Evolutionary conservation across 2,888 invertebrate species (phyloP).

Genomic region (Diloba caeruleocephala): DNA sequence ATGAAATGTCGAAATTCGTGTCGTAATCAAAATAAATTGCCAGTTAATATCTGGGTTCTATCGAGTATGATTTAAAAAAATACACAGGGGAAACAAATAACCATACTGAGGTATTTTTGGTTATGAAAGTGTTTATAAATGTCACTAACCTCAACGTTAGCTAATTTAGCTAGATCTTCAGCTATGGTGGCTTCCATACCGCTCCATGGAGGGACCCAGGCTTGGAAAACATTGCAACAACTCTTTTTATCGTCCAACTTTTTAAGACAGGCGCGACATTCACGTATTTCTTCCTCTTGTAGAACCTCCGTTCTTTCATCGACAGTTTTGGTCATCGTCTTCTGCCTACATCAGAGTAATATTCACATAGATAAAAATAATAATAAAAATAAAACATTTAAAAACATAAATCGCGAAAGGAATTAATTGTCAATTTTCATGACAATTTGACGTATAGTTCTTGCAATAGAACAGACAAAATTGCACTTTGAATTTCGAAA

Average conservation of each 20-base stretch:
- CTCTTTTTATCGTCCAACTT: constrained; percentile 54
- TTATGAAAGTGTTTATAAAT: not conserved
- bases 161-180: constrained; percentile 71
- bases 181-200: constrained; percentile 74
- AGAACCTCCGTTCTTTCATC: constrained; percentile 1
- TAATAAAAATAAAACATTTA: constrained; percentile 34
- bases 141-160: constrained; percentile 72
- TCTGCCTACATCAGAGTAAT: constrained; percentile 34
- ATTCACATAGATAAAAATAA: constrained; percentile 9
- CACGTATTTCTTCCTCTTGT: constrained; percentile 32
- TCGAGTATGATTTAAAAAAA: not conserved
- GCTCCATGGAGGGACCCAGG: constrained; percentile 71
- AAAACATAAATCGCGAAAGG: constrained; percentile 19
- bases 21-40: too few species aligned
- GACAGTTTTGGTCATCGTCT: constrained; percentile 41
- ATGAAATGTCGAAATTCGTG: too few species aligned
- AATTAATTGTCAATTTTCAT: constrained; percentile 45
- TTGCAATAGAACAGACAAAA: constrained; percentile 50
- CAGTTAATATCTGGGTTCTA: too few species aligned
- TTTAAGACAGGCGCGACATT: constrained; percentile 77
- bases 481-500: constrained; percentile 11
- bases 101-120: not conserved
- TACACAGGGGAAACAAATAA: too few species aligned
- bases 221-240: constrained; percentile 67
- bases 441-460: constrained; percentile 52